These are phyloP conservation scores for Odontocolon sp. DNA, from an alignment of 2,888 invertebrate species.

Conservation along the genomic window DNA sequence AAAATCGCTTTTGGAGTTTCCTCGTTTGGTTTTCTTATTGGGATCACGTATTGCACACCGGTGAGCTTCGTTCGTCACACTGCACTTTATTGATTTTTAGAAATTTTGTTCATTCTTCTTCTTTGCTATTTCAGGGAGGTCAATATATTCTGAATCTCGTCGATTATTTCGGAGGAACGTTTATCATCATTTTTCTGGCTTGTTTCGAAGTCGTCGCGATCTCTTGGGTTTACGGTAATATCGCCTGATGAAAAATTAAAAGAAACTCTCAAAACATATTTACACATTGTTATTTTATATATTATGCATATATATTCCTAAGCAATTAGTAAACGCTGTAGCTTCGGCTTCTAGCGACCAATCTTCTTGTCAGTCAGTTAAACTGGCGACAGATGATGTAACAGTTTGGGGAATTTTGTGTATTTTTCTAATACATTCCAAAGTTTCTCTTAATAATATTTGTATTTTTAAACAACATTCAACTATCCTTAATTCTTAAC, in stretches of 20 bases:
- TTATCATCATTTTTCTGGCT: constrained; percentile 83
- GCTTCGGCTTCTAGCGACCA: too few species aligned
- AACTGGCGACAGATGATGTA: too few species aligned
- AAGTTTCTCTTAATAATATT: too few species aligned
- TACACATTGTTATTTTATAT: too few species aligned
- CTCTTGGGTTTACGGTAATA: constrained; percentile 84
- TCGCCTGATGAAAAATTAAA: background rate
- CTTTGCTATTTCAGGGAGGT: constrained; percentile 82
- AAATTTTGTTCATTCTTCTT: background rate
- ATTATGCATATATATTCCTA: too few species aligned
- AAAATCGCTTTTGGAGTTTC: constrained; percentile 83
- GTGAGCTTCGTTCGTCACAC: constrained; percentile 80
- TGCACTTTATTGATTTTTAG: background rate
- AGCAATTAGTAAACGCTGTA: too few species aligned
- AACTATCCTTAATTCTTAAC: too few species aligned
- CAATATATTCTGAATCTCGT: constrained; percentile 84
- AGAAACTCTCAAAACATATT: background rate
- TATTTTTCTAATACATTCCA: background rate
- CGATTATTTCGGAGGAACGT: constrained; percentile 85
- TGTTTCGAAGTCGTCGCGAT: constrained; percentile 83
- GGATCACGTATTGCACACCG: constrained; percentile 88
- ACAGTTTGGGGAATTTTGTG: background rate
- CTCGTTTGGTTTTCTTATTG: constrained; percentile 83
- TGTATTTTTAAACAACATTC: background rate
- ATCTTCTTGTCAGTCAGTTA: too few species aligned